Evolutionary conservation across 2,888 invertebrate species (phyloP).

Genomic region (Cephus sareptanus): DNA sequence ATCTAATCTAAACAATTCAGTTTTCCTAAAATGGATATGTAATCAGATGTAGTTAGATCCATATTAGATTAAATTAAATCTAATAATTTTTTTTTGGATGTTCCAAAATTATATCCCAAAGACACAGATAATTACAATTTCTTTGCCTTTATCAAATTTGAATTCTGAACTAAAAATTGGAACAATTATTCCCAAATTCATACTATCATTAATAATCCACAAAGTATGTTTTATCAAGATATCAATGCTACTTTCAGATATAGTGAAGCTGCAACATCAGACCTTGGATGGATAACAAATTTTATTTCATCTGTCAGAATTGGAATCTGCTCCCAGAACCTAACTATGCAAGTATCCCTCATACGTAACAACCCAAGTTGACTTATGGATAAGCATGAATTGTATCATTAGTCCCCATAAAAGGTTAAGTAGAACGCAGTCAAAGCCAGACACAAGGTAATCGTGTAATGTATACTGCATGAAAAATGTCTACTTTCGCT

Average conservation of each 20-base stretch:
- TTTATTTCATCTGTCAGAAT: not conserved
- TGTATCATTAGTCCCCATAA: constrained; percentile 1
- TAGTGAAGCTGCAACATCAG: not conserved
- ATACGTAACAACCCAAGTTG: not conserved
- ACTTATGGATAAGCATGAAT: not conserved
- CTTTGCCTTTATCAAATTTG: too few relatives aligned
- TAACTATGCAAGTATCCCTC: not conserved
- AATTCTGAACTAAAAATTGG: too few relatives aligned
- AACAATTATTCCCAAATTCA: not conserved
- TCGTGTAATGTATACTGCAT: not conserved
- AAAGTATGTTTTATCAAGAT: not conserved
- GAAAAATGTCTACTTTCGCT: not conserved
- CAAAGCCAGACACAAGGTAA: not conserved
- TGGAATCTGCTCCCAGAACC: not conserved
- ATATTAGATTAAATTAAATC: too few relatives aligned
- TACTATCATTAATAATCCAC: not conserved
- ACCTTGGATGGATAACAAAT: not conserved
- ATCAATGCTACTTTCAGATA: not conserved
- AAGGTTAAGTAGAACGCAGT: not conserved
- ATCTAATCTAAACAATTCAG: too few relatives aligned
- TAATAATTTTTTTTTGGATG: too few relatives aligned
- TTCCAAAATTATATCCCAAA: not conserved
- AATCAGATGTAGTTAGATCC: too few relatives aligned
- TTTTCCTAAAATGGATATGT: too few relatives aligned
- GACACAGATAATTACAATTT: not conserved